phyloP scores from a whole-genome alignment of 2,888 invertebrate genomes.

The Hermaeophaga mercurialis region DNA sequence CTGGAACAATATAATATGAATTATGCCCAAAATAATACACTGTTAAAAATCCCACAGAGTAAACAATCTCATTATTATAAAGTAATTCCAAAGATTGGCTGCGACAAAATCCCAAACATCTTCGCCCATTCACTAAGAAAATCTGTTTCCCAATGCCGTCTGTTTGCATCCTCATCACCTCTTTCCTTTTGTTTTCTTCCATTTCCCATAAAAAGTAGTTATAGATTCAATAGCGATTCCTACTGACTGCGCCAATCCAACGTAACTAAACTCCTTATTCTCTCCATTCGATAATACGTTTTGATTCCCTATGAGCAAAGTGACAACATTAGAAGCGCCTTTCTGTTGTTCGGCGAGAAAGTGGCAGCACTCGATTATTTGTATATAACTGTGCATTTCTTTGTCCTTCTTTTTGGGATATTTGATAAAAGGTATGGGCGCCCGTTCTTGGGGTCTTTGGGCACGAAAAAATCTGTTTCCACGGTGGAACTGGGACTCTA shows the following conservation, averaged over 20 bases:
- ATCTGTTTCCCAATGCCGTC: constrained; percentile 22
- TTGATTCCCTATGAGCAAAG: constrained; percentile 73
- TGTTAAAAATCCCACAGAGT: constrained; percentile 30
- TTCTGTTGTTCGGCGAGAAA: constrained; percentile 70
- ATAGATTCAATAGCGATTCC: constrained; percentile 84
- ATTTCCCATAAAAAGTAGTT: constrained; percentile 81
- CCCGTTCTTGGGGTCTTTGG: constrained; percentile 82
- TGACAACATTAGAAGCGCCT: constrained; percentile 68
- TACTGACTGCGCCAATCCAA: constrained; percentile 78
- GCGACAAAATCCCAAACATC: constrained; percentile 21
- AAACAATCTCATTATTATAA: constrained; percentile 36
- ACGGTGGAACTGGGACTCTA: constrained; percentile 83
- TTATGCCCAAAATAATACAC: constrained; percentile 36
- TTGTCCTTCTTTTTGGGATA: constrained; percentile 79
- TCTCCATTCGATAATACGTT: constrained; percentile 55
- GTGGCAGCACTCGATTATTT: constrained; percentile 84
- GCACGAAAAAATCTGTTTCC: constrained; percentile 88
- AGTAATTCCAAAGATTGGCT: constrained; percentile 29
- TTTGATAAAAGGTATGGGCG: constrained; percentile 73
- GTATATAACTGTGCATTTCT: constrained; percentile 74
- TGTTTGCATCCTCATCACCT: constrained; percentile 56
- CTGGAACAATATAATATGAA: constrained; percentile 36
- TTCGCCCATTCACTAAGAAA: constrained; percentile 25
- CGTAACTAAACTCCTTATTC: constrained; percentile 72
- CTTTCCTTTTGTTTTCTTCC: constrained; percentile 76